phyloP scores from a whole-genome alignment of 2,797 vertebrate genomes.

The Hozukius guyotensis region DNA sequence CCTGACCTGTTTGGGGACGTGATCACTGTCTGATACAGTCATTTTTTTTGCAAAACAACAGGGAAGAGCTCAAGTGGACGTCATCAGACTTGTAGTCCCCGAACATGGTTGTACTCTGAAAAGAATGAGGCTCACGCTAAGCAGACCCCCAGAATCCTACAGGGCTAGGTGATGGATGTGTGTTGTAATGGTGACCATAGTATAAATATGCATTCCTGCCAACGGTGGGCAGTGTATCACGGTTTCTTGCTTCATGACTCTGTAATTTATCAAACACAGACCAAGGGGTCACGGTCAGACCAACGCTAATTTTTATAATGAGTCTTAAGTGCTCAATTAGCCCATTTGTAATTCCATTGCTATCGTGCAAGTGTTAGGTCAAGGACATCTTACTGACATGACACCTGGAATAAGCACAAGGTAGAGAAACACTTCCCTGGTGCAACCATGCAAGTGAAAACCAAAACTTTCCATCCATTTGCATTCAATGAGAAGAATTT shows the following conservation, averaged over 20 bases:
- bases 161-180: constrained; percentile 60
- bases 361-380: constrained; percentile 39
- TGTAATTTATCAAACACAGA: constrained; percentile 51
- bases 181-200: constrained; percentile 47
- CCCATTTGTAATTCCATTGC: constrained; percentile 52
- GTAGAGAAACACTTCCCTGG: constrained; percentile 5
- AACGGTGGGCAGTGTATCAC: constrained; percentile 71
- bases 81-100: constrained; percentile 51
- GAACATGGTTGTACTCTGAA: constrained; percentile 47
- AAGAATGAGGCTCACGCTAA: constrained; percentile 60
- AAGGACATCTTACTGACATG: constrained; percentile 50
- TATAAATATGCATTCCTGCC: constrained; percentile 71
- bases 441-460: background rate
- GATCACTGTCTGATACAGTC: constrained; percentile 65
- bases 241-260: constrained; percentile 22
- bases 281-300: constrained; percentile 60
- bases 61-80: constrained; percentile 53
- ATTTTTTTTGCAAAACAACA: constrained; percentile 67
- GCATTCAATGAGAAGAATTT: background rate
- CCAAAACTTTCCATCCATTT: background rate
- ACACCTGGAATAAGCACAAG: constrained; percentile 20
- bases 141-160: constrained; percentile 46
- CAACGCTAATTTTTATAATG: constrained; percentile 61
- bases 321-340: constrained; percentile 57
- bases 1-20: constrained; percentile 76